Percentiles rank a stretch among this genome's conserved stretches.
phyloP scores from a whole-genome alignment of 1,140 invertebrate species.

The Pseudobourletiella spinata region DNA sequence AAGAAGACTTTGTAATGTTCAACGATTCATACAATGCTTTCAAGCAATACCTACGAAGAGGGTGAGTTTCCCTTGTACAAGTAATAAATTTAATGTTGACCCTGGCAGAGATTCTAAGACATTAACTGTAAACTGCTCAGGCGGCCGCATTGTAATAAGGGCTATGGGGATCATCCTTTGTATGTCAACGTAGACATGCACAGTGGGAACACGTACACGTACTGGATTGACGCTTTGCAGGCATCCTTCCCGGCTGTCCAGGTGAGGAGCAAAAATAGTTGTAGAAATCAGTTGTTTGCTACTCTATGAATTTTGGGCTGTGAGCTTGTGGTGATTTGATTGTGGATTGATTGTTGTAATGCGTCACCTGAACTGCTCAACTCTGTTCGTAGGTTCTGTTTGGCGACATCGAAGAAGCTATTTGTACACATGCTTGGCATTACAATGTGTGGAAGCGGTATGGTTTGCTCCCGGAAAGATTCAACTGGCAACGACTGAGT shows the following conservation, averaged over 20 bases:
- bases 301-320: too few relatives aligned
- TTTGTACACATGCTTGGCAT: slow-evolving; percentile 59
- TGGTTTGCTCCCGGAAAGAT: slow-evolving; percentile 56
- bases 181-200: slow-evolving; percentile 63
- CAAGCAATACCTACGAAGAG: slow-evolving; percentile 53
- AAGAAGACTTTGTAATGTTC: slow-evolving; percentile 52
- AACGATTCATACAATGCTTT: slow-evolving; percentile 52
- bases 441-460: slow-evolving; percentile 54
- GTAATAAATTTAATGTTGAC: too few relatives aligned
- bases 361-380: too few relatives aligned
- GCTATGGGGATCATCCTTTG: slow-evolving; percentile 54
- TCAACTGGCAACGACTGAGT: slow-evolving; percentile 55
- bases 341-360: too few relatives aligned
- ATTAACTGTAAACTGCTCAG: too few relatives aligned
- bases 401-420: slow-evolving; percentile 63
- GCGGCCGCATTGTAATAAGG: slow-evolving; percentile 50
- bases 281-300: too few relatives aligned
- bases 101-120: too few relatives aligned
- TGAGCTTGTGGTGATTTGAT: too few relatives aligned
- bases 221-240: slow-evolving; percentile 61
- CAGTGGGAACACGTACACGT: slow-evolving; percentile 52
- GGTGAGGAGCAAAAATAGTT: slow-evolving; percentile 40
- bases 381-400: slow-evolving; percentile 49
- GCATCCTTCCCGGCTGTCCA: slow-evolving; percentile 56
- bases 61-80: slow-evolving; percentile 42